These are phyloP conservation scores for Tribolium freemani DNA, from an alignment of 2,888 invertebrate species.

Conservation along the genomic window DNA sequence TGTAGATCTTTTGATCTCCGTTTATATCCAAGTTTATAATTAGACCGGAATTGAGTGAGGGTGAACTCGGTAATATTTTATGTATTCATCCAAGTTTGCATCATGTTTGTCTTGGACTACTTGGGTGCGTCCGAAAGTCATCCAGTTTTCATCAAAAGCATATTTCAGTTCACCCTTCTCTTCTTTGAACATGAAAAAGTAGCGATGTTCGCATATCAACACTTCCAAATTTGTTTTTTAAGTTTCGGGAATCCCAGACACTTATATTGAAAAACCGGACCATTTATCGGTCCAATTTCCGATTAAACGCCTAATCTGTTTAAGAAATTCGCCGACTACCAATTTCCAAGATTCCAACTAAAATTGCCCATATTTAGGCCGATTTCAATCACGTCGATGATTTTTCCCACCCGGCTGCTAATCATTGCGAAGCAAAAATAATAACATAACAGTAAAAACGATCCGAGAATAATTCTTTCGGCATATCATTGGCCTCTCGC, in stretches of 20 bases:
- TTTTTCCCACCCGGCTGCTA: neutral
- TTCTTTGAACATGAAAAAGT: neutral
- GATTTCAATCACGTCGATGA: neutral
- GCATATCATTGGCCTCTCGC: constrained; percentile 15
- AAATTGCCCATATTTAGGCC: too few species aligned
- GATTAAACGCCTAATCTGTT: neutral
- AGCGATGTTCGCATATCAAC: neutral
- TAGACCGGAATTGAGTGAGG: neutral
- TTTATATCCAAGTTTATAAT: neutral
- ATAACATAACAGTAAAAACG: constrained; percentile 33
- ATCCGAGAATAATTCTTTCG: constrained; percentile 27
- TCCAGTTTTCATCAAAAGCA: neutral
- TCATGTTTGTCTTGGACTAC: neutral
- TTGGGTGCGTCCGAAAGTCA: neutral
- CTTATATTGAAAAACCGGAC: neutral
- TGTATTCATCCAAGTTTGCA: neutral
- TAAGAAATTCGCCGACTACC: neutral
- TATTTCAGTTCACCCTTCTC: neutral
- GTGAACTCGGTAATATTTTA: neutral
- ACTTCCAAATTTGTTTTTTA: neutral
- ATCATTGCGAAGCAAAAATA: constrained; percentile 5
- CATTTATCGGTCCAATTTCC: neutral
- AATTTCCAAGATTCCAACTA: too few species aligned
- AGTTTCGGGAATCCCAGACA: neutral
- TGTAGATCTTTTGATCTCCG: too few species aligned